Evolutionary conservation across 2,888 invertebrate species (phyloP).

Genomic region (Oconnorella tubifera): DNA sequence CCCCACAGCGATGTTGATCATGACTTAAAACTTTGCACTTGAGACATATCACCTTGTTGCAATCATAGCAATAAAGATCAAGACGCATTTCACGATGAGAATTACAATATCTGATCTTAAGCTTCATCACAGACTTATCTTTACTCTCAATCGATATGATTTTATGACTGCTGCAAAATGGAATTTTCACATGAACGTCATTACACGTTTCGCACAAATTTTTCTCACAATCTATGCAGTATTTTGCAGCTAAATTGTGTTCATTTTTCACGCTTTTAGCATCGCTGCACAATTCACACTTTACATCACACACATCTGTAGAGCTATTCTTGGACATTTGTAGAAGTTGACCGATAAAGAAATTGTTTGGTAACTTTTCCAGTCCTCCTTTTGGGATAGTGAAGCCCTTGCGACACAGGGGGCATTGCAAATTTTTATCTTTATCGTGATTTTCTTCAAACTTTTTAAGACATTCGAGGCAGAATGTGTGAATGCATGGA

Average conservation of each 20-base stretch:
- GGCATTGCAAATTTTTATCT: neutral
- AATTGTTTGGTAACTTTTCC: neutral
- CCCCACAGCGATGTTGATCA: neutral
- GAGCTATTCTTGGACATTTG: no score
- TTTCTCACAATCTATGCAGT: neutral
- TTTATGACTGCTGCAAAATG: neutral
- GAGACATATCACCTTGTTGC: neutral
- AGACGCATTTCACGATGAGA: neutral
- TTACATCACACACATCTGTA: no score
- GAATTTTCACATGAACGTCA: neutral
- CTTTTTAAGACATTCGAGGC: neutral
- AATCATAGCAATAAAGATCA: neutral
- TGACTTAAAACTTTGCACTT: neutral
- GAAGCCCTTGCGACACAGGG: neutral
- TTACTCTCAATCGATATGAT: neutral
- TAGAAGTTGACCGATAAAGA: neutral
- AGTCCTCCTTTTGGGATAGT: neutral
- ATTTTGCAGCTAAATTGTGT: neutral
- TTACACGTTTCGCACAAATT: neutral
- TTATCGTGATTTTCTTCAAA: neutral
- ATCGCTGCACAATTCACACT: no score
- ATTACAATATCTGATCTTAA: neutral
- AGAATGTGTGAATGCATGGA: slow-evolving; percentile 13
- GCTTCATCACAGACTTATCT: neutral
- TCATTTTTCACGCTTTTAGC: no score